Evolutionary conservation across 2,888 invertebrate genomes (phyloP), one percentile per base, ranked within the genome.

Genomic region (Cryptocephalus primarius): DNA sequence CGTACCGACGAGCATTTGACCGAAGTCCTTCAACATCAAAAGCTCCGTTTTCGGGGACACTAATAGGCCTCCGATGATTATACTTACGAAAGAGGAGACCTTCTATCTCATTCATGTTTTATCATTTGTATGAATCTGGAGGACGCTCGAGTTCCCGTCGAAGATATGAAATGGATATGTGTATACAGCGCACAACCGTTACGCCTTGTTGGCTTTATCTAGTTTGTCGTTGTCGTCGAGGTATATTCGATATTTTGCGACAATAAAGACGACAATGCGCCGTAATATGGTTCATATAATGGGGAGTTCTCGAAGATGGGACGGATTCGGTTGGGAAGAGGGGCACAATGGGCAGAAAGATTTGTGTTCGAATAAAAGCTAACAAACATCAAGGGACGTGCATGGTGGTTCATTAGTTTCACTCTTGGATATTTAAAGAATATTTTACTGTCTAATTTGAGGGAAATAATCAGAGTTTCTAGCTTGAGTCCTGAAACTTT

Each of bases 181-280:
- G 49, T 44, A 46, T 48, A 46, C 53, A 48, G 46, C 47, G 46
- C 53, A 49, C 49, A 54, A 49, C 49, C 49, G 53, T 53, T 58
- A 48, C 55, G 59, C 60, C 55, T 56, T 59, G 55, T 57, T 59
- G 57, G 55, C 53, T 56, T 59, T 53, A 53, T 57, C 54, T 55
- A 51, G 54, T 59, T 59, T 57, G 60, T 58, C 56, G 56, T 55
- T 53, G 51, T 47, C 42, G 45, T 46, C 44, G 46, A 48, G 52
- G 55, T 53, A 53, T 54, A 62, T 60, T 59, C 58, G 61, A 63
- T 62, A 62, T 62, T 62, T 62, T 61, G 60, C 60, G 61, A 62
- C 61, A 60, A 62, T 60, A 56, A 55, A 51, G 55, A 62, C 55
- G 59, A 61, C 61, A 60, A 59, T 58, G 55, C 50, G 36, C 54